phyloP scores from a whole-genome alignment of 1,140 invertebrate genomes.

The Bombus pyrosoma region DNA sequence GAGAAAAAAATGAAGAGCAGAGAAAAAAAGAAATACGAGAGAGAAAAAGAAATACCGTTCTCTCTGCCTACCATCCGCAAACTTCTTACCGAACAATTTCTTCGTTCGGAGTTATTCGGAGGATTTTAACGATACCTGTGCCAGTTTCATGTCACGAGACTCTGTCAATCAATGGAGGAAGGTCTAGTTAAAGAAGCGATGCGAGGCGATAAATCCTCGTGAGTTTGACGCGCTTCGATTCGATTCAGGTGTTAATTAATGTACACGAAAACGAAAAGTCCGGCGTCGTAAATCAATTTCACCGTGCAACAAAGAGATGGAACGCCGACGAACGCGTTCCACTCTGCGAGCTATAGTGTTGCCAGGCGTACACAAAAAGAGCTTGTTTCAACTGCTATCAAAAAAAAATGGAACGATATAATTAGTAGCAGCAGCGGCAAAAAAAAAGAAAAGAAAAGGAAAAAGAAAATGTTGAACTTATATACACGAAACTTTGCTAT shows the following conservation, averaged over 20 bases:
- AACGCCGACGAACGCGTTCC: background rate
- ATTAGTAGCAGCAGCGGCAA: background rate
- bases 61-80: background rate
- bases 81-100: background rate
- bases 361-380: background rate
- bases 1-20: background rate
- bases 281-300: background rate
- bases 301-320: background rate
- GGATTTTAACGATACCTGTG: background rate
- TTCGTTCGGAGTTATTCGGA: too few species aligned
- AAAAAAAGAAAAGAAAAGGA: background rate
- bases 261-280: background rate
- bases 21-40: background rate
- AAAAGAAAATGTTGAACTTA: background rate
- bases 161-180: background rate
- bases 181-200: background rate
- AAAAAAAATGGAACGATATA: background rate
- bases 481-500: background rate
- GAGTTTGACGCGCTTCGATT: background rate
- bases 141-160: background rate
- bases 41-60: slow-evolving; percentile 2
- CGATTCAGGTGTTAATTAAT: background rate
- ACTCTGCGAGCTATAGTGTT: background rate
- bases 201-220: background rate
- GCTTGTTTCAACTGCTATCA: background rate